These are phyloP conservation scores for Phenganax stokvisi DNA, from an alignment of 92 coral and sea anemone genomes.

Conservation along the genomic window DNA sequence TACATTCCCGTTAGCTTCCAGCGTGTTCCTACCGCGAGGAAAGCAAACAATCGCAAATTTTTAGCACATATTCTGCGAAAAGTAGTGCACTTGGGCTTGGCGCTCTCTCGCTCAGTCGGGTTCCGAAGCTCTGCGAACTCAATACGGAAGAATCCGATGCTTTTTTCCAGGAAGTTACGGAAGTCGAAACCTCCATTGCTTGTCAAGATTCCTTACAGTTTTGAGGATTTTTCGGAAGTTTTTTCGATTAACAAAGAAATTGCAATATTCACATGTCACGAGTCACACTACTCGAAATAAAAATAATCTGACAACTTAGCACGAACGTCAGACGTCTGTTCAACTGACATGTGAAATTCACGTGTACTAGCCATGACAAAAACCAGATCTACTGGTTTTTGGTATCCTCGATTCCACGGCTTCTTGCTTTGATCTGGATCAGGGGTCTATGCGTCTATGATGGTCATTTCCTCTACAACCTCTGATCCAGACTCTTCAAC, in stretches of 20 bases:
- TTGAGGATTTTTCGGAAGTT: no score
- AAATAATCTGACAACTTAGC: no score
- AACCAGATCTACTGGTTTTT: no score
- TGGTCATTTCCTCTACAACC: neutral
- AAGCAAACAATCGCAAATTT: neutral
- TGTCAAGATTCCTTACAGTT: no score
- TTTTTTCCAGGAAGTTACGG: neutral
- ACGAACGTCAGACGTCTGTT: no score
- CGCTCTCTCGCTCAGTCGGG: neutral
- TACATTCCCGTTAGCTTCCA: neutral
- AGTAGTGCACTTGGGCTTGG: neutral
- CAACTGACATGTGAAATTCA: no score
- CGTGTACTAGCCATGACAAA: no score
- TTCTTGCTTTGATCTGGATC: neutral
- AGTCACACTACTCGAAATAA: no score
- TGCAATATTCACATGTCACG: no score
- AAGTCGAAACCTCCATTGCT: neutral
- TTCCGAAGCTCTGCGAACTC: neutral
- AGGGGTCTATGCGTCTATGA: no score
- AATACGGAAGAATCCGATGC: conserved; percentile 10
- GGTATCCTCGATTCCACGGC: neutral
- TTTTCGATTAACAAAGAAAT: no score
- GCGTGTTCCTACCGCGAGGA: neutral
- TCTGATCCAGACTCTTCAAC: neutral
- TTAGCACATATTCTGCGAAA: neutral